Percentiles rank a stretch among this genome's conserved stretches.
phyloP scores from a whole-genome alignment of 1,140 invertebrate species.

The Polyergus mexicanus region DNA sequence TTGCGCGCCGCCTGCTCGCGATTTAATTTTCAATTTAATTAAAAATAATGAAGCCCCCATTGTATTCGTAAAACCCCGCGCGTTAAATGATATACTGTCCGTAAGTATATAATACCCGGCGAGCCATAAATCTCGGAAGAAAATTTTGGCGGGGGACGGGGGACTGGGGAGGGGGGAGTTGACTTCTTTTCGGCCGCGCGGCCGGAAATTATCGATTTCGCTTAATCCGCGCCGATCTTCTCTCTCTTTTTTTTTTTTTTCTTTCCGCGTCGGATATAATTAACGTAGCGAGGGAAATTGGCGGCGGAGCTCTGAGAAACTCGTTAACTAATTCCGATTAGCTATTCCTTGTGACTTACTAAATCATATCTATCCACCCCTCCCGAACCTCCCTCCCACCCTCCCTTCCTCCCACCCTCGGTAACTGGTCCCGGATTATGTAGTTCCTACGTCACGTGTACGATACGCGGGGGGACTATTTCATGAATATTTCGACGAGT shows the following conservation, averaged over 20 bases:
- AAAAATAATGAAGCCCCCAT: conserved; percentile 75
- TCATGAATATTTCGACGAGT: neutral
- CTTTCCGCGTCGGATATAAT: conserved; percentile 24
- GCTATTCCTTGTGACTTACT: conserved; percentile 62
- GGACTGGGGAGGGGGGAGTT: conserved; percentile 30
- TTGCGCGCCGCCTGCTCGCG: conserved; percentile 55
- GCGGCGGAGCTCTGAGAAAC: conserved; percentile 31
- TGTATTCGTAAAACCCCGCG: conserved; percentile 72
- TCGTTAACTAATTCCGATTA: conserved; percentile 64
- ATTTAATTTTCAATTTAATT: conserved; percentile 77
- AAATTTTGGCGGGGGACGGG: too few species aligned
- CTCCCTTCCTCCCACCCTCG: neutral
- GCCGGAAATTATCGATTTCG: neutral
- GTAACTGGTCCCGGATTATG: conserved; percentile 17
- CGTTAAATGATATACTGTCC: conserved; percentile 73
- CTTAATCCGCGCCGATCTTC: neutral
- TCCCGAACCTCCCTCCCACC: too few species aligned
- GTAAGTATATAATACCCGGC: conserved; percentile 73
- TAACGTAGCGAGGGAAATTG: conserved; percentile 23
- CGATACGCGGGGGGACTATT: neutral
- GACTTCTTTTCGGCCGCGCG: conserved; percentile 32
- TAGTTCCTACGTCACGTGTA: neutral
- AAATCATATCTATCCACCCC: conserved; percentile 12
- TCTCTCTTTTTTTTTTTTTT: conserved; percentile 24
- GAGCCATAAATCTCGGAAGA: conserved; percentile 70